Evolutionary conservation across 2,797 vertebrate species (phyloP), one percentile per base, ranked within the genome.

Genomic region (Coranthus polyacanthus): DNA sequence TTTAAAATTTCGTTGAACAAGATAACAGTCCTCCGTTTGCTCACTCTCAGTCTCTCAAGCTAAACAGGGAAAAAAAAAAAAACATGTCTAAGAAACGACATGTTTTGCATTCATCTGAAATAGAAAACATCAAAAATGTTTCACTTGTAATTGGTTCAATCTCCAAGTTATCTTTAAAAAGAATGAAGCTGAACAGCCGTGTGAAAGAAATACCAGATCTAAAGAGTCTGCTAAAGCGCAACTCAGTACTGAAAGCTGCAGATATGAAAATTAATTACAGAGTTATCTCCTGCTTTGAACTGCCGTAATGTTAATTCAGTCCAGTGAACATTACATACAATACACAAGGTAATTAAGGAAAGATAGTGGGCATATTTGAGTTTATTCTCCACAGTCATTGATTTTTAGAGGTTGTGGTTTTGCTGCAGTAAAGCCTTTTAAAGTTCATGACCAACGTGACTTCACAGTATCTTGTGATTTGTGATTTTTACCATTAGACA

Each of bases 221-320:
- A 54, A 87, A 67, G 70, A 55, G 58, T 72, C 49, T 75, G 47
- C 64, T 73, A 68, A 75, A 20, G 57, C 37, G 43, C 41, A 9
- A 64, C n/a, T 71, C 54, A 16, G 34, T 12, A 21, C 64, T 62
- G 74, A 75, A 41, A 58, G 56, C 43, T 43, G 69, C 11, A 83
- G 81, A 87, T 85, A 80, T 80, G 66, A 79, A 89, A 88, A 85
- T 83, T 71, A 90, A 89, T 90, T 87, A 82, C 8, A 16, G 43
- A 2, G 39, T 82, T 88, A 82, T 88, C 84, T 71, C 39, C 51
- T 34, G 21, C 73, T 82, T 84, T 78, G 56, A 81, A 73, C 75
- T 21, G 57, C 26, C 16, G 43, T 50, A 29, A 47, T 64, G 50
- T 41, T 72, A 61, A 75, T 70, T 76, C 67, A 72, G 51, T 39